phyloP scores from a whole-genome alignment of 2,113 vertebrate species.

The Fulica atra region DNA sequence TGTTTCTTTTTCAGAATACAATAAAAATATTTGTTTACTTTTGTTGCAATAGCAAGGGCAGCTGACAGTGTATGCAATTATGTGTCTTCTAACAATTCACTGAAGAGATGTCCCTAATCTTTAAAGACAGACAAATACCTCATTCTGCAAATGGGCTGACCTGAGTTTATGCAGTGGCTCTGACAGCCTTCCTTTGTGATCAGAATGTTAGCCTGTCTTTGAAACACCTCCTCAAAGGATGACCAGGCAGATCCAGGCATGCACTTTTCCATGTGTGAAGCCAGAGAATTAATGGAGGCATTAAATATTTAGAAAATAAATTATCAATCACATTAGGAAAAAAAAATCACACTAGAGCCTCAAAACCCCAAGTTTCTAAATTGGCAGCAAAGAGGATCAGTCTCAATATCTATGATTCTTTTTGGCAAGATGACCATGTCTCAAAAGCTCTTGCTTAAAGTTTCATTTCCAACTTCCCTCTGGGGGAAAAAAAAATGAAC shows the following conservation, averaged over 20 bases:
- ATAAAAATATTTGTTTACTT: slow-evolving; percentile 19
- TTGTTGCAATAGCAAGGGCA: neutral
- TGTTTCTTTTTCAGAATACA: neutral
- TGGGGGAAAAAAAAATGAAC: neutral
- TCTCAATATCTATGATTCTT: neutral
- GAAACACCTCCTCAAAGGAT: neutral
- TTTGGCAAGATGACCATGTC: neutral
- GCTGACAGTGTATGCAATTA: neutral
- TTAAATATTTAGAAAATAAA: neutral
- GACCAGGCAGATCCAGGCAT: neutral
- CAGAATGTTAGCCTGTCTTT: neutral
- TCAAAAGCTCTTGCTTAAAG: neutral
- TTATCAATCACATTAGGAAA: neutral
- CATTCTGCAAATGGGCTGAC: neutral
- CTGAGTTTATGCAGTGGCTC: neutral
- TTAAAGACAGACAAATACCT: slow-evolving; percentile 5
- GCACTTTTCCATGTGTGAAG: neutral
- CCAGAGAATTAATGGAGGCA: neutral
- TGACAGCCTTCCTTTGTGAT: neutral
- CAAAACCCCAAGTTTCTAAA: neutral
- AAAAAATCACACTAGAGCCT: neutral
- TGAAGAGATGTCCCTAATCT: neutral
- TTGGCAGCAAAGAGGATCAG: neutral
- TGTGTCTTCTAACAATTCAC: neutral
- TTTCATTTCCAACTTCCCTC: neutral